These are phyloP conservation scores for Apolygus lucorum DNA, from an alignment of 1,140 invertebrate species.

Conservation along the genomic window DNA sequence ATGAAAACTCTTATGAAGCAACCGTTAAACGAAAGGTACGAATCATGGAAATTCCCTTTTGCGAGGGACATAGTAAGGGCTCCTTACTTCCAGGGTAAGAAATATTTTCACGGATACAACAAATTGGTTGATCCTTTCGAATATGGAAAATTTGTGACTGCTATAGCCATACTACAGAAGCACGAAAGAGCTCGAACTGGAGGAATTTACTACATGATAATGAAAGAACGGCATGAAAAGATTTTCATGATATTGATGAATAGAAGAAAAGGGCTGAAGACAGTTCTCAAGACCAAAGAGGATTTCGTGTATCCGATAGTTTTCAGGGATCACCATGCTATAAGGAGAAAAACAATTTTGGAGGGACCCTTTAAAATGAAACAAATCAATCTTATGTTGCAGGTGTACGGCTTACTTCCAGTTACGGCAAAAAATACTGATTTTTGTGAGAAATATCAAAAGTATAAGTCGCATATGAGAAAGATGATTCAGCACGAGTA, in stretches of 20 bases:
- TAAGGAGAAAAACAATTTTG: not conserved
- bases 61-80: not conserved
- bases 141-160: not conserved
- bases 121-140: not conserved
- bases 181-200: not conserved
- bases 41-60: slow-evolving; percentile 5
- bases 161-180: not conserved
- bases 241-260: not conserved
- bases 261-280: not conserved
- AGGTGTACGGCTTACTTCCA: not conserved
- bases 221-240: not conserved
- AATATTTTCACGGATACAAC: not conserved
- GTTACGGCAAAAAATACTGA: not conserved
- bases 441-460: not conserved
- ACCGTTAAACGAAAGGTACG: not conserved
- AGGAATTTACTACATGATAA: not conserved
- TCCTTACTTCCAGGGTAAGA: not conserved
- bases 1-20: not conserved
- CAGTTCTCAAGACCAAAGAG: not conserved
- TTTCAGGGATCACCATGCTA: not conserved
- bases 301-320: not conserved
- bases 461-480: not conserved
- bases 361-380: not conserved
- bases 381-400: not conserved
- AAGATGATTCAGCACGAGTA: not conserved